A percentile compares a stretch with the other conserved stretches of the same genome.
Evolutionary conservation across 2,797 vertebrate species (phyloP).

Genomic region (Poeciliopsis infans): DNA sequence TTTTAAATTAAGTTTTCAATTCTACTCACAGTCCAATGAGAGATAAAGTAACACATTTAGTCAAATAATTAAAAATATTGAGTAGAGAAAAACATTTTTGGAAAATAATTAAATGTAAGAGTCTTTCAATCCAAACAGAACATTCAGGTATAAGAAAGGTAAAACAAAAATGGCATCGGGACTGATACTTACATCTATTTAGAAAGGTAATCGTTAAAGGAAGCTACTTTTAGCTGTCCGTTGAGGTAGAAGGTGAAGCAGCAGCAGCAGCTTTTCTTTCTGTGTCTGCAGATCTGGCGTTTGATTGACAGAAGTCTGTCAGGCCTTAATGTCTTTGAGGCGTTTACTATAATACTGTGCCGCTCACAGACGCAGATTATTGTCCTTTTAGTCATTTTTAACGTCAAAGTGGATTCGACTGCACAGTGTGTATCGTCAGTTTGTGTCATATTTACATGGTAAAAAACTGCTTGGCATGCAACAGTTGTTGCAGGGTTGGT

Average conservation of each 20-base stretch:
- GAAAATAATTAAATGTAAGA: neutral
- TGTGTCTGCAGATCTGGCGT: neutral
- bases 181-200: neutral
- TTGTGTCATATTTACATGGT: neutral
- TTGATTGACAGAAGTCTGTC: neutral
- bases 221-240: neutral
- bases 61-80: neutral
- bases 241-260: neutral
- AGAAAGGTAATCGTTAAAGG: neutral
- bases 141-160: neutral
- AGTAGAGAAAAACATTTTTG: neutral
- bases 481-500: neutral
- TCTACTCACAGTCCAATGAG: neutral
- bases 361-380: neutral
- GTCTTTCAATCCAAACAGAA: neutral
- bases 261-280: neutral
- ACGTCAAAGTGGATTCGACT: neutral
- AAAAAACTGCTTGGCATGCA: neutral
- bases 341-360: neutral
- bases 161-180: neutral
- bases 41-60: neutral
- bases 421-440: neutral
- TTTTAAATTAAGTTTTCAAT: neutral
- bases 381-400: neutral
- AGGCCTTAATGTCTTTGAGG: neutral